A percentile compares a stretch with the other conserved stretches of the same genome.
Evolutionary conservation across 1,140 invertebrate genomes (phyloP).

Genomic region (Leptinotarsa defecta): DNA sequence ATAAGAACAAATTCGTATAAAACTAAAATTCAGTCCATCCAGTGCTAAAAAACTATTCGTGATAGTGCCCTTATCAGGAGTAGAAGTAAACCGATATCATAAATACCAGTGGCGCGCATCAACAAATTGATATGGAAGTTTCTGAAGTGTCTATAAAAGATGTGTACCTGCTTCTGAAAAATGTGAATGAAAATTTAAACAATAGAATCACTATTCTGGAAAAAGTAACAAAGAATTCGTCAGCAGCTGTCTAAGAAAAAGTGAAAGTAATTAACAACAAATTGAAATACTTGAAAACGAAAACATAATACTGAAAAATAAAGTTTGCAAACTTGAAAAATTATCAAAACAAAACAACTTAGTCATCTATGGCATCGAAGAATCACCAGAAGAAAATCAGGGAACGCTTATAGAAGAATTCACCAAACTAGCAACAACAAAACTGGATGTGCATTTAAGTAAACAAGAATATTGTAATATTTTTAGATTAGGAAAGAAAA

Average conservation of each 20-base stretch:
- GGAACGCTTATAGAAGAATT: constrained; percentile 4
- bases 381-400: constrained; percentile 18
- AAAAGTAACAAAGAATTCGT: not conserved
- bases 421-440: not conserved
- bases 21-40: no score
- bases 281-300: constrained; percentile 5
- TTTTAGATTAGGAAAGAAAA: constrained; percentile 13
- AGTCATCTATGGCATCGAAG: constrained; percentile 18
- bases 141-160: constrained; percentile 13
- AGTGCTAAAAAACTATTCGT: no score
- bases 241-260: not conserved
- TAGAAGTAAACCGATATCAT: not conserved
- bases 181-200: not conserved
- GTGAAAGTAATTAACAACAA: not conserved
- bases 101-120: constrained; percentile 7
- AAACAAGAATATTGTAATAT: not conserved
- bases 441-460: not conserved
- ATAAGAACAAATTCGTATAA: no score
- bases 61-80: no score
- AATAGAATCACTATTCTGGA: not conserved
- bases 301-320: constrained; percentile 11
- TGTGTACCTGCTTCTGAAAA: constrained; percentile 3
- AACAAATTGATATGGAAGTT: not conserved
- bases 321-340: constrained; percentile 8
- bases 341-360: constrained; percentile 13